phyloP scores from a whole-genome alignment of 2,797 vertebrate species.

The Oreochromis mossambicus region DNA sequence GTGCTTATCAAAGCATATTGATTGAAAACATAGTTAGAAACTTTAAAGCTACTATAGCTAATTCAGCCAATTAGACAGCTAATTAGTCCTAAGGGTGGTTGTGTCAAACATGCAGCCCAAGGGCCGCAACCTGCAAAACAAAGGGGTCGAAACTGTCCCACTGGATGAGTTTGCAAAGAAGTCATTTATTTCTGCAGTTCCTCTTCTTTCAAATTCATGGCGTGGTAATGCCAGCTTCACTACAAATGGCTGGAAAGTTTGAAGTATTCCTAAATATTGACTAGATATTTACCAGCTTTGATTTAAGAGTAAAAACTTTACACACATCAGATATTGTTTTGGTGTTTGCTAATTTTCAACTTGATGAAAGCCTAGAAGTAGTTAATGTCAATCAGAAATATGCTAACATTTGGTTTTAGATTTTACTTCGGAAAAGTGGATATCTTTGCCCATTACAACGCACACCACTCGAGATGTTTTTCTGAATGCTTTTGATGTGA shows the following conservation, averaged over 20 bases:
- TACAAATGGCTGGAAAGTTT: not conserved
- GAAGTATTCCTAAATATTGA: not conserved
- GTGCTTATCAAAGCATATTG: not conserved
- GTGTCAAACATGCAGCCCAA: not conserved
- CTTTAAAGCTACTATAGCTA: not conserved
- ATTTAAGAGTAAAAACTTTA: accelerated
- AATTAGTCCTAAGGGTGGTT: not conserved
- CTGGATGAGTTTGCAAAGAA: not conserved
- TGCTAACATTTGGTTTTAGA: not conserved
- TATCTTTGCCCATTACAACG: not conserved
- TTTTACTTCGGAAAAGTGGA: accelerated
- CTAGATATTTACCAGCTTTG: not conserved
- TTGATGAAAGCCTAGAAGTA: not conserved
- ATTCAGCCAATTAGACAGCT: not conserved
- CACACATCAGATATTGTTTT: not conserved
- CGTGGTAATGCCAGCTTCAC: not conserved
- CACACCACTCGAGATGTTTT: not conserved
- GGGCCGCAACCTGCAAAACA: not conserved
- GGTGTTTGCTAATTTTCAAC: not conserved
- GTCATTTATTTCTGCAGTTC: not conserved
- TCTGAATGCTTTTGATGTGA: not conserved
- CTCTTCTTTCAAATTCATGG: not conserved
- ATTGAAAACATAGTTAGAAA: not conserved
- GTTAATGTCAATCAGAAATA: not conserved
- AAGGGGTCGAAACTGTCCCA: accelerated